These are phyloP conservation scores for Bothrops alternatus DNA, from an alignment of 2,797 vertebrate species.

Conservation along the genomic window DNA sequence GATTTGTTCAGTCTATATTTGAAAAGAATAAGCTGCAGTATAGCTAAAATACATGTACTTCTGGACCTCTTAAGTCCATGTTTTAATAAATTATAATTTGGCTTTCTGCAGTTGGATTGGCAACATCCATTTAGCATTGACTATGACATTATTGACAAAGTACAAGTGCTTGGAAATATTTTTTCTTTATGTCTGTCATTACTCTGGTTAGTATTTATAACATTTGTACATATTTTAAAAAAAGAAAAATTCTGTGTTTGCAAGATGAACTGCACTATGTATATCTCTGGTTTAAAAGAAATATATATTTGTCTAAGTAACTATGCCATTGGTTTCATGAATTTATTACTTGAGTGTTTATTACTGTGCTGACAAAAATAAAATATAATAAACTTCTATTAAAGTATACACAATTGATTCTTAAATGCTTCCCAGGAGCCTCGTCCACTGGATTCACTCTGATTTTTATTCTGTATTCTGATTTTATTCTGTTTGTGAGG, in stretches of 20 bases:
- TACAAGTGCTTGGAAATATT: constrained; percentile 61
- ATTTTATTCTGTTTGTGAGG: neutral
- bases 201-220: constrained; percentile 50
- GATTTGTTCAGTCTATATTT: neutral
- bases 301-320: constrained; percentile 53
- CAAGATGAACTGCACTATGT: constrained; percentile 42
- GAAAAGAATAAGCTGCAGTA: neutral
- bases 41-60: neutral
- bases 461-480: neutral
- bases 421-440: neutral
- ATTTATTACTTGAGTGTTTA: constrained; percentile 63
- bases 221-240: constrained; percentile 53
- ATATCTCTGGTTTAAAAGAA: constrained; percentile 56
- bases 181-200: constrained; percentile 63
- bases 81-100: constrained; percentile 33
- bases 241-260: constrained; percentile 39
- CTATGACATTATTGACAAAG: constrained; percentile 44
- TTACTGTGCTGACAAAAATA: constrained; percentile 62
- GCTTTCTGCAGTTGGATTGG: constrained; percentile 46
- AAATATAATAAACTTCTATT: constrained; percentile 55
- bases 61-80: neutral
- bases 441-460: neutral
- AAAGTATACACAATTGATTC: constrained; percentile 38
- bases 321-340: constrained; percentile 63
- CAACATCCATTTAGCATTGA: constrained; percentile 37